Percentiles rank a stretch among this genome's conserved stretches.
Conservation (phyloP, 2,113 vertebrate species). For the Edolisoma coerulescens region DNA sequence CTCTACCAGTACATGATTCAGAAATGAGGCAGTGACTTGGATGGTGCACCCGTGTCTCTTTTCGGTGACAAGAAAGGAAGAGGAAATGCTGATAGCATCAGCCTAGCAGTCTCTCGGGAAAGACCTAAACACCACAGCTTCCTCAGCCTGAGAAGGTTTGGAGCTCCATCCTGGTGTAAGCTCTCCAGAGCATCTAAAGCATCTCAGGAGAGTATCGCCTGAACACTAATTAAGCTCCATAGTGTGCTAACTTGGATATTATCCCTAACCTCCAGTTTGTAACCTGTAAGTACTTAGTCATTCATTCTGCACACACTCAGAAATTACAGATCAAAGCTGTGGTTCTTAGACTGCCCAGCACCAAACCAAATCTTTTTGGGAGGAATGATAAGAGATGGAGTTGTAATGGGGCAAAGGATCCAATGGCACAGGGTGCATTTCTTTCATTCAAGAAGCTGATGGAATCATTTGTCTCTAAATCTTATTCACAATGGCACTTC, state of each 20-base stretch:
- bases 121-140: background rate
- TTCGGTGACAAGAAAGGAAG: background rate
- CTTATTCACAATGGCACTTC: background rate
- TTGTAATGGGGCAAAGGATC: background rate
- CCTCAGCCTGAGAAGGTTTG: background rate
- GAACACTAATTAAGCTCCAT: background rate
- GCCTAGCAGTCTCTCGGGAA: background rate
- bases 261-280: background rate
- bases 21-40: background rate
- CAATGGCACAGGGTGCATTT: background rate
- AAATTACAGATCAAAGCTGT: background rate
- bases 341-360: background rate
- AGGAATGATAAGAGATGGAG: background rate
- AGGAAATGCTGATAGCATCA: background rate
- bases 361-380: background rate
- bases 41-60: fast-evolving
- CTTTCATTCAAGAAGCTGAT: background rate
- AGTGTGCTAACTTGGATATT: background rate
- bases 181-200: background rate
- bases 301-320: background rate
- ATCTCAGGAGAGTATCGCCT: background rate
- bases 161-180: background rate
- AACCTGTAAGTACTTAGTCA: background rate
- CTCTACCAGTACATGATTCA: background rate
- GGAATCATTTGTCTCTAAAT: background rate